phyloP scores from a whole-genome alignment of 2,113 vertebrate genomes.

The Melanerpes formicivorus region DNA sequence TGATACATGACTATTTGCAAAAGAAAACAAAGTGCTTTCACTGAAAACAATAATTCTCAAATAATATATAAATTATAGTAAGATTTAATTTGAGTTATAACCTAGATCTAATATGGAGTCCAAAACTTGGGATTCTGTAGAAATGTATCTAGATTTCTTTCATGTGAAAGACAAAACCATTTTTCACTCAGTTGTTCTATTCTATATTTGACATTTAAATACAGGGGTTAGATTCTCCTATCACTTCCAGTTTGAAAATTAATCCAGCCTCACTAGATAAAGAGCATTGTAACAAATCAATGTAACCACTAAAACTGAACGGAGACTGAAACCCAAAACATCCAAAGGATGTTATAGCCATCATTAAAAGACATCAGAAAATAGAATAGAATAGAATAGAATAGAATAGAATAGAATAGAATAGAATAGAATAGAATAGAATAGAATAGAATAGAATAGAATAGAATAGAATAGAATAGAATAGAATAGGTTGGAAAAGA shows the following conservation, averaged over 20 bases:
- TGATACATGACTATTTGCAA: background rate
- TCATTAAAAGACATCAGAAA: background rate
- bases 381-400: too few species aligned
- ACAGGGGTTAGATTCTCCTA: background rate
- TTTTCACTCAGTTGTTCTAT: background rate
- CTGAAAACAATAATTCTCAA: background rate
- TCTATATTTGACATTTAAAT: background rate
- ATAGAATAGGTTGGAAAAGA: too few species aligned
- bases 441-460: too few species aligned
- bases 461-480: too few species aligned
- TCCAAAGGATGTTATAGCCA: background rate
- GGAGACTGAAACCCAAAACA: conserved; percentile 26
- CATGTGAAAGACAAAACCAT: background rate
- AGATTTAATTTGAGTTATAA: background rate
- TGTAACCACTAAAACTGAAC: conserved; percentile 55
- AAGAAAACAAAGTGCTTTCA: background rate
- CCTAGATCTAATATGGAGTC: background rate
- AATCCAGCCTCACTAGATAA: background rate
- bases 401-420: too few species aligned
- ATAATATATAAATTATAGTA: background rate
- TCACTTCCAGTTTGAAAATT: background rate
- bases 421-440: too few species aligned
- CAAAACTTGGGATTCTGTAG: background rate
- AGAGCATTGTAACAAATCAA: background rate
- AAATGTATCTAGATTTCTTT: background rate